These are phyloP conservation scores for Chaetodon trifascialis DNA, from an alignment of 2,113 vertebrate genomes.

Conservation along the genomic window DNA sequence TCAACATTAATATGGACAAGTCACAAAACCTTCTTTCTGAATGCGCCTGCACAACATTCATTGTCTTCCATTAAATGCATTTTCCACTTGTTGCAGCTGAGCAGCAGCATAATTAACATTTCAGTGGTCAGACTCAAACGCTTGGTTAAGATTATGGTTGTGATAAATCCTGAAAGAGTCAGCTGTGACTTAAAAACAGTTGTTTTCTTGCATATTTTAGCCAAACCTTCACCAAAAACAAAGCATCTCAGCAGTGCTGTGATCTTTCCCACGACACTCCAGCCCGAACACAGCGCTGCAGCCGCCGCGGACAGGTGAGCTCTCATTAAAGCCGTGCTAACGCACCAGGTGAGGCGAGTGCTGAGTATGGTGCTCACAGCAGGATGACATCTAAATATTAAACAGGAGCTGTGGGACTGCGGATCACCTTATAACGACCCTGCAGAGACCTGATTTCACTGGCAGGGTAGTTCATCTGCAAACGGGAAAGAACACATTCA, in stretches of 20 bases:
- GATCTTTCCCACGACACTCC: background rate
- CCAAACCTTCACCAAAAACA: background rate
- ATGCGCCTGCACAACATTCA: background rate
- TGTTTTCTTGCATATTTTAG: background rate
- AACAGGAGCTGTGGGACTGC: background rate
- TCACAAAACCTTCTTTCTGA: background rate
- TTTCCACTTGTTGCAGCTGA: background rate
- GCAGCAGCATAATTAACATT: background rate
- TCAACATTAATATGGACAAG: background rate
- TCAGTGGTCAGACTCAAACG: background rate
- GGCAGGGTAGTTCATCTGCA: background rate
- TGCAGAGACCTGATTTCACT: background rate
- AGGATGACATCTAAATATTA: slow-evolving; percentile 24
- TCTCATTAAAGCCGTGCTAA: background rate
- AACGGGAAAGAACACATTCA: background rate
- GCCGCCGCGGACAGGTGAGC: background rate
- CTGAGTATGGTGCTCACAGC: background rate
- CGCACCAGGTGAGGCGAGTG: background rate
- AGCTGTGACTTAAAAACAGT: background rate
- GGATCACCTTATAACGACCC: background rate
- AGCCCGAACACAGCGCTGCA: background rate
- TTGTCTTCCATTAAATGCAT: background rate
- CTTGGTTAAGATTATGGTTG: background rate
- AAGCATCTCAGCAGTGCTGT: background rate
- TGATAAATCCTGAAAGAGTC: background rate